A percentile compares a stretch with the other conserved stretches of the same genome.
Evolutionary conservation across 2,888 invertebrate species (phyloP).

Genomic region (Marasmarcha lunaedactyla): DNA sequence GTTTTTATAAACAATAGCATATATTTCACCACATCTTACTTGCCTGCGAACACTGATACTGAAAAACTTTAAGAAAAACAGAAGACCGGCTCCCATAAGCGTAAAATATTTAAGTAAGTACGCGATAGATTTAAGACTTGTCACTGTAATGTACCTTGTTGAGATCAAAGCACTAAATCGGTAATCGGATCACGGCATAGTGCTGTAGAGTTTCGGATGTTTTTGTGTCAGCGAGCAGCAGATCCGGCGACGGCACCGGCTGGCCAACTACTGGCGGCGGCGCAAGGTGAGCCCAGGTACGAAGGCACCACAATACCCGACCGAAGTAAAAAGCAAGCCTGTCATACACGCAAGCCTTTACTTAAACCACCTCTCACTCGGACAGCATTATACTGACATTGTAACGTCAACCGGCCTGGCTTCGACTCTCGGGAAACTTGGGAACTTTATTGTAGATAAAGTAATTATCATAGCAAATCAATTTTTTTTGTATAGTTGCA

Average conservation of each 20-base stretch:
- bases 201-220: not conserved
- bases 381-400: no score
- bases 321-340: no score
- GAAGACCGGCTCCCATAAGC: slow-evolving; percentile 29
- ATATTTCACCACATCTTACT: slow-evolving; percentile 19
- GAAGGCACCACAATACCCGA: no score
- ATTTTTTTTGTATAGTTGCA: no score
- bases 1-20: slow-evolving; percentile 18
- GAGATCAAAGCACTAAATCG: slow-evolving; percentile 36
- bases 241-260: not conserved
- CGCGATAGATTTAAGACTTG: slow-evolving; percentile 7
- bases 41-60: not conserved
- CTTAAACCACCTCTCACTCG: no score
- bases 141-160: slow-evolving; percentile 24
- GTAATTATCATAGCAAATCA: no score
- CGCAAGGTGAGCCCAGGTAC: not conserved
- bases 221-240: not conserved
- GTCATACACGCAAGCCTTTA: no score
- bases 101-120: slow-evolving; percentile 10
- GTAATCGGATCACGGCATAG: slow-evolving; percentile 28
- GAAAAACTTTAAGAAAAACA: slow-evolving; percentile 21
- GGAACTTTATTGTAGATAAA: no score
- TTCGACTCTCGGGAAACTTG: no score
- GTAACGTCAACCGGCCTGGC: not conserved
- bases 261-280: not conserved